Conservation (phyloP, 2,888 invertebrate species). For the Apamea anceps region DNA sequence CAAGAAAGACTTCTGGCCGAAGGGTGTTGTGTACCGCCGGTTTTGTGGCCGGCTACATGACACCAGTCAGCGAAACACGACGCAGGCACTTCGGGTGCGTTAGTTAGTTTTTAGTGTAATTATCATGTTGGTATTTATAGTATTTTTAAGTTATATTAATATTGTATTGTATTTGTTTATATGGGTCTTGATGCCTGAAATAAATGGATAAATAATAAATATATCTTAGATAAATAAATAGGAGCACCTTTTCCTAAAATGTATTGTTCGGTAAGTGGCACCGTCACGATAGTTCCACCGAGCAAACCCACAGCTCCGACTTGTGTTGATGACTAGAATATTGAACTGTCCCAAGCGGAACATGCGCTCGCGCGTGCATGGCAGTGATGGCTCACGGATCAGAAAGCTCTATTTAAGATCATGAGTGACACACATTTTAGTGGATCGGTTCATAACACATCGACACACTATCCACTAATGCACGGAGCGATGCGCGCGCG, state of each 20-base stretch:
- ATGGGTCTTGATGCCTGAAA: too few relatives aligned
- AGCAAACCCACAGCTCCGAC: neutral
- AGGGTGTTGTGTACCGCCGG: too few relatives aligned
- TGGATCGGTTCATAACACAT: conserved; percentile 20
- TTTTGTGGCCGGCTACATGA: too few relatives aligned
- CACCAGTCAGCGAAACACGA: too few relatives aligned
- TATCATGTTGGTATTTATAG: too few relatives aligned
- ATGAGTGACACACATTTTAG: conserved; percentile 36
- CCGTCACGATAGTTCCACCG: neutral
- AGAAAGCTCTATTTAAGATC: conserved; percentile 13
- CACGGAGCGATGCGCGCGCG: conserved; percentile 43
- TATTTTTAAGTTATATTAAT: too few relatives aligned
- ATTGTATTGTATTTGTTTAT: too few relatives aligned
- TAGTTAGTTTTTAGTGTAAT: too few relatives aligned
- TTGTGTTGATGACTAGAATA: neutral
- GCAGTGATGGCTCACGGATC: neutral
- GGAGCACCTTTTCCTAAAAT: neutral
- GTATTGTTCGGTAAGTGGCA: neutral
- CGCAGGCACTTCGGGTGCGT: too few relatives aligned
- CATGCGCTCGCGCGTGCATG: neutral
- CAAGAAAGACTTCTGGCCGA: too few relatives aligned
- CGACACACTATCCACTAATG: conserved; percentile 51
- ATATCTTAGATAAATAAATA: too few relatives aligned
- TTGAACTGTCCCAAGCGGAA: neutral
- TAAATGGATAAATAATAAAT: too few relatives aligned